Base-by-base conservation (phyloP, 2,888 invertebrate species). In the Apotomis turbidana region DNA sequence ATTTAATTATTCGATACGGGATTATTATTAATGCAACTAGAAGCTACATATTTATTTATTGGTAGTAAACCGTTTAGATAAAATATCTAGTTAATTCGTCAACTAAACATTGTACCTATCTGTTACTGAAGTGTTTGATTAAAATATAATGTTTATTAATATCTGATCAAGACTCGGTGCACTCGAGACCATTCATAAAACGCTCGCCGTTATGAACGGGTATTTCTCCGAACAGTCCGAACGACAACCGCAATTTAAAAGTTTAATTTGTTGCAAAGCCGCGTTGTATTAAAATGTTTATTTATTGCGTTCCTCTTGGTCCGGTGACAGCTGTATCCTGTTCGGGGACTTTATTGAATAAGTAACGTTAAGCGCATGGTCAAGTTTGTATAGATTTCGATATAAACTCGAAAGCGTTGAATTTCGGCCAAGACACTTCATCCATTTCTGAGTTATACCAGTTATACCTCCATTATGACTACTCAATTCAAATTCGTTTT, bases 241-340 rank as follows among this genome's bases (percentile, higher is more conserved):
- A 77, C 78, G 76, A 74, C 74, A 71, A 75, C 72, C 74, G 76
- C 75, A 76, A 86, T 86, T 86, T 83, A 80, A 87, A 85, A 85
- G 80, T 85, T 72, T 72, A 72, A 72, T 72, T 72, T 72, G 68
- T 72, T 68, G 68, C 72, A 68, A 62, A 75, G 75, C 75, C 76
- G 80, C 79, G 78, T 80, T 79, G 81, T 83, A 84, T 80, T 81
- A 80, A 81, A 84, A 85, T 86, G 83, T 87, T 87, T 86, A 87
- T 87, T 85, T 86, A 86, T 84, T 81, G 79, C 78, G 69, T 79
- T 80, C 75, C 78, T 77, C 76, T 81, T 77, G 75, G 71, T 78
- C 78, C 78, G 77, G 77, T 82, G 88, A 87, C 81, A 81, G 81
- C 77, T 82, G 83, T 83, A 85, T 88, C 87, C 87, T 85, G 84